Evolutionary conservation across 2,113 vertebrate genomes (phyloP).

Genomic region (Nycticorax nycticorax): DNA sequence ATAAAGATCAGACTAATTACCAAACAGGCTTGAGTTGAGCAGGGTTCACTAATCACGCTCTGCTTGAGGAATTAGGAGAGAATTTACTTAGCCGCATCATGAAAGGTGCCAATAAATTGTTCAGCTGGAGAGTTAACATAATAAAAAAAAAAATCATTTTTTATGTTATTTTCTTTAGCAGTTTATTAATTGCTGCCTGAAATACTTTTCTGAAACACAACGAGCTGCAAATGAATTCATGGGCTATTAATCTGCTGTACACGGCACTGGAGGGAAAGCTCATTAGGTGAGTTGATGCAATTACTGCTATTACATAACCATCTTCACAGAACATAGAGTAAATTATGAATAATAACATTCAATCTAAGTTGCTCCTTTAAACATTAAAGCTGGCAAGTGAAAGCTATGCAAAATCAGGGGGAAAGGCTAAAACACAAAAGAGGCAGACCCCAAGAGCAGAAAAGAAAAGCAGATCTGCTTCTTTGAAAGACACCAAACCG

Average conservation of each 20-base stretch:
- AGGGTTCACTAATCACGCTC: conserved; percentile 26
- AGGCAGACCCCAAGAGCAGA: not conserved
- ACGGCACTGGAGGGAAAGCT: conserved; percentile 70
- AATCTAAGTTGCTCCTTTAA: conserved; percentile 31
- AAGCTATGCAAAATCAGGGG: conserved; percentile 6
- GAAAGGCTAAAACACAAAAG: not conserved
- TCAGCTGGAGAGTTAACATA: conserved; percentile 63
- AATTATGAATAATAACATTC: conserved; percentile 66
- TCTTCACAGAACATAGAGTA: conserved; percentile 68
- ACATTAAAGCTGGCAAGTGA: conserved; percentile 26
- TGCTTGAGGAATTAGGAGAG: conserved; percentile 27
- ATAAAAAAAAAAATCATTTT: conserved; percentile 67
- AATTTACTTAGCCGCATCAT: conserved; percentile 41
- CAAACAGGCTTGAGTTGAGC: not conserved
- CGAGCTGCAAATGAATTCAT: conserved; percentile 71
- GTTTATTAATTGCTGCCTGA: conserved; percentile 70
- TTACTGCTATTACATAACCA: conserved; percentile 74
- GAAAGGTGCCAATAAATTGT: conserved; percentile 68
- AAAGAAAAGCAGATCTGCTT: not conserved
- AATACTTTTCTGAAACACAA: conserved; percentile 72
- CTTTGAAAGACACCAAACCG: not conserved
- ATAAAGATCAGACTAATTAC: conserved; percentile 37
- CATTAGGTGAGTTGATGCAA: conserved; percentile 70
- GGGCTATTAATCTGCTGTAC: conserved; percentile 75
- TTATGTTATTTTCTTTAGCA: conserved; percentile 64